phyloP scores from a whole-genome alignment of 2,113 vertebrate genomes.

The Rhombomys opimus region DNA sequence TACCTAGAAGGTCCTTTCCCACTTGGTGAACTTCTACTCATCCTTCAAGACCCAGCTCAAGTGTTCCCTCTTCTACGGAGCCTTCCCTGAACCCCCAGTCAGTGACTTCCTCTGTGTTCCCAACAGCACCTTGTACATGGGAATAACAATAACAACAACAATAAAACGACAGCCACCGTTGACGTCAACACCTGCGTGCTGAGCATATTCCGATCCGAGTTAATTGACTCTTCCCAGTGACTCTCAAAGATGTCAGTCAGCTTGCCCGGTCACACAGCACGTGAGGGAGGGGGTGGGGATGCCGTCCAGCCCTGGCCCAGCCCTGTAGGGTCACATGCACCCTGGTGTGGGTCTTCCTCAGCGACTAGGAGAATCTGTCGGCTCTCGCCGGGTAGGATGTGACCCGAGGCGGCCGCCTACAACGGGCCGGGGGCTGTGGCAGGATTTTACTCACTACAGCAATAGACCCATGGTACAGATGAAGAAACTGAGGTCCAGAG shows the following conservation, averaged over 20 bases:
- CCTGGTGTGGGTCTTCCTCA: background rate
- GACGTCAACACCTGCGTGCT: conserved; percentile 43
- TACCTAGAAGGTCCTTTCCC: conserved; percentile 84
- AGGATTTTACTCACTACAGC: background rate
- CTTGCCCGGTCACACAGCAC: conserved; percentile 69
- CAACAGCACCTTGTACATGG: conserved; percentile 83
- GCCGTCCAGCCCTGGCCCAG: background rate
- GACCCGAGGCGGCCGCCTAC: background rate
- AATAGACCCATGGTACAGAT: background rate
- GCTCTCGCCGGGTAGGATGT: background rate
- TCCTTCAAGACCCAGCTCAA: conserved; percentile 84
- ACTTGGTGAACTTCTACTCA: conserved; percentile 85
- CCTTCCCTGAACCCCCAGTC: conserved; percentile 83
- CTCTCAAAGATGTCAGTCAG: conserved; percentile 54
- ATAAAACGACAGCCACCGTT: conserved; percentile 73
- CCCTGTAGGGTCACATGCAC: background rate
- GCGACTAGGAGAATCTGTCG: background rate
- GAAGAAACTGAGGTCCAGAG: conserved; percentile 52
- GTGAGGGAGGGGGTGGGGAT: background rate
- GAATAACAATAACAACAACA: conserved; percentile 81
- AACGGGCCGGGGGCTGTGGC: background rate
- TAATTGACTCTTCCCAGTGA: conserved; percentile 37
- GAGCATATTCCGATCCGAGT: background rate
- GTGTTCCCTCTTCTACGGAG: conserved; percentile 84
- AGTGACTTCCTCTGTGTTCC: conserved; percentile 84